These are phyloP conservation scores for Palythoa grandiflora DNA, from an alignment of 92 coral and sea anemone genomes.

Conservation along the genomic window DNA sequence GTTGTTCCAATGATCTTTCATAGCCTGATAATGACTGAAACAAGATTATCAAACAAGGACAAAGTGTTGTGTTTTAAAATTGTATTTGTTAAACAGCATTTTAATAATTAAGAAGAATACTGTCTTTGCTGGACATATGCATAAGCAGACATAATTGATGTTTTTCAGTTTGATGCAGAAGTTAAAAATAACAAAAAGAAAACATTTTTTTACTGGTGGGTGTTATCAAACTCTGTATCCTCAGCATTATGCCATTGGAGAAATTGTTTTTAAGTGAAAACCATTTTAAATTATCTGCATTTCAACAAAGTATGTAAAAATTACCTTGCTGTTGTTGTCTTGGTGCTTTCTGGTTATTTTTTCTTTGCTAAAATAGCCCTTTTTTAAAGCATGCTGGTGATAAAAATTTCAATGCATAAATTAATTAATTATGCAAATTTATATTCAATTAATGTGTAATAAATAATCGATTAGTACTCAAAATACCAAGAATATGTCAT, in stretches of 20 bases:
- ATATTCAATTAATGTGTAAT: too few relatives aligned
- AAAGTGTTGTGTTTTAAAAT: conserved; percentile 17
- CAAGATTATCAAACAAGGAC: conserved; percentile 25
- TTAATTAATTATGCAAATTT: too few relatives aligned
- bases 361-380: conserved; percentile 13
- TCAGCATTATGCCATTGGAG: not conserved
- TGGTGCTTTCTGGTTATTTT: conserved; percentile 8
- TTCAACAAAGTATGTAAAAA: conserved; percentile 31
- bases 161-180: conserved; percentile 16
- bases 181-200: not conserved
- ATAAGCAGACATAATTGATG: not conserved
- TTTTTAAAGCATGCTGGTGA: not conserved
- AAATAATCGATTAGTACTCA: too few relatives aligned
- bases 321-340: not conserved
- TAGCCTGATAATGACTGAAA: conserved; percentile 36
- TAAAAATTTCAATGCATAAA: too few relatives aligned
- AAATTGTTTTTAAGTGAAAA: conserved; percentile 17
- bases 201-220: not conserved
- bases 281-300: conserved; percentile 20
- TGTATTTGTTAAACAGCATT: conserved; percentile 27
- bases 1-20: conserved; percentile 34
- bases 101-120: not conserved
- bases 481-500: too few relatives aligned
- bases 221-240: conserved; percentile 18
- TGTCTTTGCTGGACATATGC: not conserved